Evolutionary conservation across 2,888 invertebrate species (phyloP), one percentile per base, ranked within the genome.

Genomic region (Tiliacea citrago): DNA sequence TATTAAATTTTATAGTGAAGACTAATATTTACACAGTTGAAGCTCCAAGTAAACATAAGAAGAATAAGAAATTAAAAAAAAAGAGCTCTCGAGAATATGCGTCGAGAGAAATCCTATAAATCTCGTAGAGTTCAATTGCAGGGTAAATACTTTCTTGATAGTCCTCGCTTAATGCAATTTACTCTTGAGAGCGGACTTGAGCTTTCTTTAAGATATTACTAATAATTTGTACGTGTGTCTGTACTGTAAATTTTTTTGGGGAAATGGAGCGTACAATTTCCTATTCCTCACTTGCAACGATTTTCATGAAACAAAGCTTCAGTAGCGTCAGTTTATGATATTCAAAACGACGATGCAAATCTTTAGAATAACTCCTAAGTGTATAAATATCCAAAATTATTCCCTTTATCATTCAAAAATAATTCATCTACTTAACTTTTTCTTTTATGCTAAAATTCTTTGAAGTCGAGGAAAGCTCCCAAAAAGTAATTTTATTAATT

Each of bases 401-500:
- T 95, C 93, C 92, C 92, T 96, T 95, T 95, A 95, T 95, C 93
- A 95, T 96, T 94, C 93, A 94, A 95, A 95, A 95, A 95, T 95
- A 95, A 96, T 95, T 95, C 96, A 95, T 95, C 96, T 95, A 95
- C 96, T 95, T 95, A 95, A 95, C 95, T 95, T 96, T 95, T 96
- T 95, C 95, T 93, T 96, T 96, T 95, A 95, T 96, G 94, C 93
- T 94, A 92, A 94, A 96, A 95, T 96, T 95, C 96, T 96, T 96
- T 96, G 95, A 96, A 96, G 96, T 95, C 94, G 95, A 91, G 93
- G 93, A 96, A 95, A 95, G 96, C 96, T 95, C 93, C 96, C 96
- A 95, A 96, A 96, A 96, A 96, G 96, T 96, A 96, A 96, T 96
- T 96, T 96, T 96, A 96, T 96, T 96, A 96, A 96, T 96, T 96